Evolutionary conservation across 2,797 vertebrate genomes (phyloP), one percentile per base, ranked within the genome.

Genomic region (Nothura maculosa): DNA sequence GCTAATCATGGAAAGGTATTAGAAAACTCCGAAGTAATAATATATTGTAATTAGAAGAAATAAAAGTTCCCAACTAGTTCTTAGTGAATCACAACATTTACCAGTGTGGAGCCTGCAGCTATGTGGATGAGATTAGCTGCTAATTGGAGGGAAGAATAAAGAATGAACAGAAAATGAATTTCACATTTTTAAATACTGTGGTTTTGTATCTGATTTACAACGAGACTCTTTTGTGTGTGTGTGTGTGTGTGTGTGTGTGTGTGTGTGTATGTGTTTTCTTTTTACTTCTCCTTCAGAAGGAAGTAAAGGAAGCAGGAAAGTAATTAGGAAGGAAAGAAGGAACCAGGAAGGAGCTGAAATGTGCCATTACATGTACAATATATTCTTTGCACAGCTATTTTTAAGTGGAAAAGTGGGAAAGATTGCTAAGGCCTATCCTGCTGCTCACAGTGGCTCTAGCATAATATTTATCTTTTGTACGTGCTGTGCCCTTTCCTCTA

Each of bases 11-110:
- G 72, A 95, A 96, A 90, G 86, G 95, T 95, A 96, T 97, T 91
- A 95, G 93, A 97, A 97, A 96, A 72, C 86, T 92, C 91, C 78
- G 90, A 96, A 97, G 92, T 92, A 98, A 98, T 98, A 97, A 97
- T 96, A 96, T 96, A 94, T 96, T 95, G 70, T 96, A 98, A 98
- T 98, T 97, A 97, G 94, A 94, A 92, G 88, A 92, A 97, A 96
- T 85, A 92, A 97, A 95, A 95, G 45, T 96, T 95, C 76, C 70
- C 89, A 90, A 92, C 93, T 97, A 92, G 89, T 95, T 96, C 83
- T 78, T 81, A 97, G 82, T 85, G 93, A 97, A 93, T 96, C 96
- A 97, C 82, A 96, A 92, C 96, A 96, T 96, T 98, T 97, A 96
- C 89, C 84, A 61, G 52, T 93, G 93, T 84, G 85, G 66, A 95